Percentiles rank a stretch among this genome's conserved stretches.
Conservation (phyloP, 2,888 invertebrate genomes). For the Endomychus coccineus region DNA sequence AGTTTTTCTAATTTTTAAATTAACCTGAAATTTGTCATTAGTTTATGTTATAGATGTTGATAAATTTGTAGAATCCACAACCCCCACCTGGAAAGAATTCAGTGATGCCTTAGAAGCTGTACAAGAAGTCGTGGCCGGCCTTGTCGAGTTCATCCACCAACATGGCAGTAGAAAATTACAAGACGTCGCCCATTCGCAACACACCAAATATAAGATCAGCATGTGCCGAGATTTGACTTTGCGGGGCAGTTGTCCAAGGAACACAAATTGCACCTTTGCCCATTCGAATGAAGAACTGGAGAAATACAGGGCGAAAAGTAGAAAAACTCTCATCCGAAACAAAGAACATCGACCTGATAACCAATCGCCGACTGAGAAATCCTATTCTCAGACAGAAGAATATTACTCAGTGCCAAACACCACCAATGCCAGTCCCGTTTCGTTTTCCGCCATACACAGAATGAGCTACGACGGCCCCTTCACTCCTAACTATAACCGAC, state of each 20-base stretch:
- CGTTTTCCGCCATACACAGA: slow-evolving; percentile 34
- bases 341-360: slow-evolving; percentile 37
- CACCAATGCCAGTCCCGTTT: slow-evolving; percentile 34
- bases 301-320: slow-evolving; percentile 61
- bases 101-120: slow-evolving; percentile 62
- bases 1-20: too few species aligned
- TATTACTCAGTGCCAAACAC: slow-evolving; percentile 34
- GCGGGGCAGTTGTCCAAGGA: slow-evolving; percentile 77
- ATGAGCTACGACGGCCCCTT: slow-evolving; percentile 36
- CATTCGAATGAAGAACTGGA: slow-evolving; percentile 89
- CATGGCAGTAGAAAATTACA: slow-evolving; percentile 62
- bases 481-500: slow-evolving; percentile 28
- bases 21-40: too few species aligned
- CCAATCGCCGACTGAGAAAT: slow-evolving; percentile 36
- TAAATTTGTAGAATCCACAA: slow-evolving; percentile 48
- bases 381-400: slow-evolving; percentile 34
- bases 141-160: slow-evolving; percentile 70
- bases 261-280: slow-evolving; percentile 83
- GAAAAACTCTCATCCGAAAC: slow-evolving; percentile 47
- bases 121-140: slow-evolving; percentile 63
- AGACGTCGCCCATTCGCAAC: slow-evolving; percentile 51
- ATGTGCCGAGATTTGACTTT: slow-evolving; percentile 81
- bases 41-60: too few species aligned
- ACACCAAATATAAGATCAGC: slow-evolving; percentile 80
- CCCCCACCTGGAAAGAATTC: slow-evolving; percentile 58